Evolutionary conservation across 1,140 invertebrate species (phyloP).

Genomic region (Pogonomyrmex californicus): DNA sequence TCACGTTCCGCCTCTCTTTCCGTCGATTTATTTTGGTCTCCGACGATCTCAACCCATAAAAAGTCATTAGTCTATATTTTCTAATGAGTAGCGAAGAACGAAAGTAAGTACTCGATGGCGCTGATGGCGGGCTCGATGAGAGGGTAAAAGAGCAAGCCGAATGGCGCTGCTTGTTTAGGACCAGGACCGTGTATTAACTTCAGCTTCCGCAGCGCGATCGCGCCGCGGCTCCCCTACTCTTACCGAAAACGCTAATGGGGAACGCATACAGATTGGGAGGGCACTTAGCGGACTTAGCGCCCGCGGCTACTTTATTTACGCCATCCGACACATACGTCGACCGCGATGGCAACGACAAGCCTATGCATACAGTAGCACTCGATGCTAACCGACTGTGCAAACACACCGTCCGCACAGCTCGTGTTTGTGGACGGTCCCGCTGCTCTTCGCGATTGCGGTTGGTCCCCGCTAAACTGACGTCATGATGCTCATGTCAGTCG

Average conservation of each 20-base stretch:
- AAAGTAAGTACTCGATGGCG: background rate
- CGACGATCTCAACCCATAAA: background rate
- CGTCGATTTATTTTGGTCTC: background rate
- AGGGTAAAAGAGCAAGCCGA: background rate
- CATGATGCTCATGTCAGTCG: slow-evolving; percentile 63
- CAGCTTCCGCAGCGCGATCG: slow-evolving; percentile 64
- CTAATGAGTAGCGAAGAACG: background rate
- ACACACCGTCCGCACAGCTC: slow-evolving; percentile 64
- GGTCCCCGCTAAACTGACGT: slow-evolving; percentile 69
- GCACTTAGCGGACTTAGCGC: slow-evolving; percentile 77
- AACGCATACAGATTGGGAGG: slow-evolving; percentile 74
- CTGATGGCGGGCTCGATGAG: slow-evolving; percentile 32
- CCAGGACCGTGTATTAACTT: slow-evolving; percentile 56
- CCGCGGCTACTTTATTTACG: slow-evolving; percentile 79
- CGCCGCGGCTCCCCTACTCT: slow-evolving; percentile 24
- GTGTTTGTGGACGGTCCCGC: slow-evolving; percentile 64
- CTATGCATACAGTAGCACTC: slow-evolving; percentile 77
- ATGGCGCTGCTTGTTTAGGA: slow-evolving; percentile 74
- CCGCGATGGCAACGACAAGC: slow-evolving; percentile 65
- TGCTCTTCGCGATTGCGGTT: slow-evolving; percentile 63
- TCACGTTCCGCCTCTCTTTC: background rate
- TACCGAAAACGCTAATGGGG: slow-evolving; percentile 65
- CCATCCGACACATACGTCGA: slow-evolving; percentile 64
- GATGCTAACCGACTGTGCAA: slow-evolving; percentile 74
- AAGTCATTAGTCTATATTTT: slow-evolving; percentile 34